A percentile compares a stretch with the other conserved stretches of the same genome.
These are phyloP conservation scores for Nannoperca obscura DNA, from an alignment of 2,797 vertebrate genomes.

Conservation along the genomic window DNA sequence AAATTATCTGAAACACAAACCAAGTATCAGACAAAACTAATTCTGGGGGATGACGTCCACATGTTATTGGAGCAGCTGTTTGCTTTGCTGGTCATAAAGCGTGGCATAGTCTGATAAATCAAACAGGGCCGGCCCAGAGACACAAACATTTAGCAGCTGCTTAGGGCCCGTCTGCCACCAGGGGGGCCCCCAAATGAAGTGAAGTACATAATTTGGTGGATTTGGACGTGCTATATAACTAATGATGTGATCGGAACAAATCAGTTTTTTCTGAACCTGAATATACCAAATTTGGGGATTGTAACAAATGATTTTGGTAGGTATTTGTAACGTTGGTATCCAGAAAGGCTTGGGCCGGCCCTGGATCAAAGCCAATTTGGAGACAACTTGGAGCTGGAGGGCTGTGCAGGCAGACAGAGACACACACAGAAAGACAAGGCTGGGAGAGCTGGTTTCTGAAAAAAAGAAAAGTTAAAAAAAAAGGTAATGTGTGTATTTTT, in stretches of 20 bases:
- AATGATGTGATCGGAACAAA: neutral
- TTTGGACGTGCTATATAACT: neutral
- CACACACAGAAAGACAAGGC: slow-evolving; percentile 57
- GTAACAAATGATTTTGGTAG: neutral
- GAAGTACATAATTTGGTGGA: neutral
- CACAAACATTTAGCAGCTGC: neutral
- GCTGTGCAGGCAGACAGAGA: slow-evolving; percentile 74
- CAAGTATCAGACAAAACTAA: neutral
- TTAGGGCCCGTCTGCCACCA: neutral
- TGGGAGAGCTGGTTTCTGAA: slow-evolving; percentile 71
- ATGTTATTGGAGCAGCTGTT: slow-evolving; percentile 35
- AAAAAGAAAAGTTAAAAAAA: slow-evolving; percentile 30
- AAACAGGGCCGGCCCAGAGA: slow-evolving; percentile 23
- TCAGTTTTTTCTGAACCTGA: neutral
- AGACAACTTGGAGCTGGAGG: slow-evolving; percentile 69
- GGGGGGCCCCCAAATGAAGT: neutral
- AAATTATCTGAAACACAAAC: slow-evolving; percentile 32
- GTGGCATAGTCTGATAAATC: slow-evolving; percentile 24
- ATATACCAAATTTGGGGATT: neutral
- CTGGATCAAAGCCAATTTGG: slow-evolving; percentile 36
- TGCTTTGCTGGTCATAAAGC: slow-evolving; percentile 57
- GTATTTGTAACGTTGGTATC: neutral
- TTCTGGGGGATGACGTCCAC: slow-evolving; percentile 17
- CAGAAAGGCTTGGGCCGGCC: slow-evolving; percentile 15
- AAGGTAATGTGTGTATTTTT: slow-evolving; percentile 74